Evolutionary conservation across 2,797 vertebrate species (phyloP).

Genomic region (Enoplosus armatus): DNA sequence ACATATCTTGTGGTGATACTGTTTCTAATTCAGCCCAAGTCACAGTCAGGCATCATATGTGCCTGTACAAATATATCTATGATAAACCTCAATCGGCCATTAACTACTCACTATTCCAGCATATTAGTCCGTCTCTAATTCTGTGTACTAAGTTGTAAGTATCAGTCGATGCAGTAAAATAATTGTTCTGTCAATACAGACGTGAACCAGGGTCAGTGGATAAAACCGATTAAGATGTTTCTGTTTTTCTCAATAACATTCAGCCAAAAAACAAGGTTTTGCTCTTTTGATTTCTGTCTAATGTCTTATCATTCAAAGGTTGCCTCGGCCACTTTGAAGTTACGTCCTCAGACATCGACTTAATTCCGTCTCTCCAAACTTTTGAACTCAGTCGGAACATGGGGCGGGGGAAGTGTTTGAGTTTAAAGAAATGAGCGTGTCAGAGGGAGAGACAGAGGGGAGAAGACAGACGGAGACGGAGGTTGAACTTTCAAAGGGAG

Average conservation of each 20-base stretch:
- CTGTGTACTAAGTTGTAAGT: neutral
- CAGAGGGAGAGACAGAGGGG: constrained; percentile 49
- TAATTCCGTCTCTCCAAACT: constrained; percentile 62
- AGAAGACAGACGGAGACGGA: constrained; percentile 49
- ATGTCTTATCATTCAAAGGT: constrained; percentile 66
- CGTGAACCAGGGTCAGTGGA: constrained; percentile 15
- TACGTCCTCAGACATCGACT: constrained; percentile 63
- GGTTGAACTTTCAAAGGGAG: constrained; percentile 67
- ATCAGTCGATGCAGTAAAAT: neutral
- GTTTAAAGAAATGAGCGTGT: constrained; percentile 58
- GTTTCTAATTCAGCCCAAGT: constrained; percentile 15
- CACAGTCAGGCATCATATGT: neutral
- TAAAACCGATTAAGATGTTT: constrained; percentile 43
- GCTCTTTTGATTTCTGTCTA: constrained; percentile 44
- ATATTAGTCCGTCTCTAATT: constrained; percentile 1
- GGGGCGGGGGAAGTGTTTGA: constrained; percentile 33
- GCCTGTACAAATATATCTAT: constrained; percentile 1
- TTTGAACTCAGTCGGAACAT: constrained; percentile 62
- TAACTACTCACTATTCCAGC: constrained; percentile 5
- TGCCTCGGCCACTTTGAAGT: constrained; percentile 58
- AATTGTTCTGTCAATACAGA: constrained; percentile 10
- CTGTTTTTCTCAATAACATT: constrained; percentile 42
- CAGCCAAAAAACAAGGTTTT: constrained; percentile 33
- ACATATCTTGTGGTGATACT: constrained; percentile 10
- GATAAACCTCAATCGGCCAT: neutral